Evolutionary conservation across 2,113 vertebrate genomes (phyloP), one percentile per base, ranked within the genome.

Genomic region (Emydura subglobosa): DNA sequence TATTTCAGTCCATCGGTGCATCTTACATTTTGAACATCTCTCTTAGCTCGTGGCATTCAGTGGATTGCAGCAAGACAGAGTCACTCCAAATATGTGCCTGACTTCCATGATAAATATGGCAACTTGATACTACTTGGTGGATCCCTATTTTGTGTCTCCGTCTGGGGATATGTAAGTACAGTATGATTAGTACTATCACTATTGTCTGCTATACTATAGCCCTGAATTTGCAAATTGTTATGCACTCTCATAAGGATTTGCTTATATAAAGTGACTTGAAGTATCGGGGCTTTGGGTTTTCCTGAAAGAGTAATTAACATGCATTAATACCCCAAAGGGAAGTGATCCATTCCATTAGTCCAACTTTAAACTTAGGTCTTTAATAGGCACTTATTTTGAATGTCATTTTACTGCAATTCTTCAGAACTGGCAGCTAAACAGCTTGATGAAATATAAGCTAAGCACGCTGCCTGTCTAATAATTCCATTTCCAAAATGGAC

Each of bases 121-220:
- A 98, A 97, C 87, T 53, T 97, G 21, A 16, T 98, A 42, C 98
- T 98, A 29, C 87, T 98, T 1, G 90, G 96, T 5, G 98, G 98
- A 93, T 42, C 87, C 0, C 2, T 83, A 2, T 74, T 97, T 90
- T 98, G 96, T 93, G 7, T 95, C 34, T 0, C 95, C 68, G 31
- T 97, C 59, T 99, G 98, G 98, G 10, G 19, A 82, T 99, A 98
- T 22, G 98, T 99, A 97, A 99, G 98, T 98, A 54, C 22, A 91
- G 25, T 74, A 4, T 82, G 57, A 83, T 53, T 85, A 49, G 19
- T 91, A 83, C 76, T 3, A 0, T 3, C 51, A 50, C 5, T 82
- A 24, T 21, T 39, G 24, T 55, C 4, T 8, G 1, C 11, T 74
- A 44, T 21, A 54, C 42, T 86, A 0, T 0, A 61, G 51, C 65